Conservation (phyloP, 2,113 vertebrate species). For the Rattus rattus region DNA sequence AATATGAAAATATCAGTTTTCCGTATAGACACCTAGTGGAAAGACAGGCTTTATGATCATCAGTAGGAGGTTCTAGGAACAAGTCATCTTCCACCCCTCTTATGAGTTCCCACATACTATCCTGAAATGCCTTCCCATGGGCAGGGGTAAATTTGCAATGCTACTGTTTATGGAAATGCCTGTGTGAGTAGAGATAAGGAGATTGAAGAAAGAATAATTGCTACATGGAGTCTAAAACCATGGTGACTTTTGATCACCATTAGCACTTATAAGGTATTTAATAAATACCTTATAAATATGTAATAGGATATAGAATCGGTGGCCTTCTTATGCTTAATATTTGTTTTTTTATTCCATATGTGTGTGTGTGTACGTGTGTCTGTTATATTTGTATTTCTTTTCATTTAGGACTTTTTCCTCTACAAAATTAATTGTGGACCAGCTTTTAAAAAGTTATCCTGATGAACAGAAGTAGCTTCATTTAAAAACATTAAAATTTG, state of each 20-base stretch:
- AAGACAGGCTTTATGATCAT: neutral
- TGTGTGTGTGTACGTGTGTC: neutral
- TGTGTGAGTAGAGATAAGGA: neutral
- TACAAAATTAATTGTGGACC: neutral
- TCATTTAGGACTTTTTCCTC: constrained; percentile 1
- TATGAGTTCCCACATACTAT: neutral
- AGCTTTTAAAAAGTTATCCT: neutral
- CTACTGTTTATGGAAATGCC: neutral
- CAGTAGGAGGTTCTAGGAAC: neutral
- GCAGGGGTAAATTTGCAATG: neutral
- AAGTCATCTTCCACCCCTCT: neutral
- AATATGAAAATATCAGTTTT: constrained; percentile 1
- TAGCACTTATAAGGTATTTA: neutral
- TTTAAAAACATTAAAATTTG: neutral
- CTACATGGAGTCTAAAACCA: neutral
- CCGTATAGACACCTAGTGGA: neutral
- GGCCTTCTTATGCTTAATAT: neutral
- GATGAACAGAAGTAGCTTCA: neutral
- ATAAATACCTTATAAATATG: neutral
- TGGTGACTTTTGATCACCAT: neutral
- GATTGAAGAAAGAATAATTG: neutral
- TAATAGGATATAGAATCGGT: neutral
- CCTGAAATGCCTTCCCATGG: neutral
- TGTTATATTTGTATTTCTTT: neutral
- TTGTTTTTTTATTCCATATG: neutral